Conservation (phyloP, 2,797 vertebrate species). For the Psittacula echo region DNA sequence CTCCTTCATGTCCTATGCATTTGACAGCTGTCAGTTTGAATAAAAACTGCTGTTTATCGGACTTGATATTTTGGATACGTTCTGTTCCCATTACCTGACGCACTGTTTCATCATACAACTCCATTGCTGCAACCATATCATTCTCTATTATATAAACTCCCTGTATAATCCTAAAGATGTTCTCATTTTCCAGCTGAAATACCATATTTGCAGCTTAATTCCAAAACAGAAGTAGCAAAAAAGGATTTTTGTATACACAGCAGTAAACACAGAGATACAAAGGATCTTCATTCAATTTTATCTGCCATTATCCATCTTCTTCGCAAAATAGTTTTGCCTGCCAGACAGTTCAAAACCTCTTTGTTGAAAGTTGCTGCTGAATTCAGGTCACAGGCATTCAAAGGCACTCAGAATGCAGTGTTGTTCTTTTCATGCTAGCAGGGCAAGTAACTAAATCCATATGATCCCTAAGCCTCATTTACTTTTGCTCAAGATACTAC, state of each 20-base stretch:
- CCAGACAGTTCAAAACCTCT: conserved; percentile 44
- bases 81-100: conserved; percentile 43
- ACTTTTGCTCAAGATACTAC: background rate
- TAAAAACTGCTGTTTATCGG: conserved; percentile 36
- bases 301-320: conserved; percentile 51
- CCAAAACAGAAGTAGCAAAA: conserved; percentile 22
- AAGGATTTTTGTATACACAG: background rate
- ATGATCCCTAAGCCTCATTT: background rate
- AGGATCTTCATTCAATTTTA: conserved; percentile 30
- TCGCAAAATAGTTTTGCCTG: conserved; percentile 26
- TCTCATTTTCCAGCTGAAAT: conserved; percentile 53
- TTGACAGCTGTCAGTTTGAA: conserved; percentile 62
- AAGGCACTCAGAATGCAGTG: conserved; percentile 15
- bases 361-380: conserved; percentile 15
- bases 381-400: conserved; percentile 57
- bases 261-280: conserved; percentile 1
- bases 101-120: background rate
- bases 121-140: conserved; percentile 10
- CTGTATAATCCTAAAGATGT: conserved; percentile 23
- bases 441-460: conserved; percentile 38
- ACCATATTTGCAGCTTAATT: conserved; percentile 35
- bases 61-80: conserved; percentile 40
- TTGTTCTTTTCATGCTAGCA: background rate
- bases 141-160: conserved; percentile 8
- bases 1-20: background rate